Evolutionary conservation across 1,140 invertebrate genomes (phyloP).

Genomic region (Leptonema lineaticorne): DNA sequence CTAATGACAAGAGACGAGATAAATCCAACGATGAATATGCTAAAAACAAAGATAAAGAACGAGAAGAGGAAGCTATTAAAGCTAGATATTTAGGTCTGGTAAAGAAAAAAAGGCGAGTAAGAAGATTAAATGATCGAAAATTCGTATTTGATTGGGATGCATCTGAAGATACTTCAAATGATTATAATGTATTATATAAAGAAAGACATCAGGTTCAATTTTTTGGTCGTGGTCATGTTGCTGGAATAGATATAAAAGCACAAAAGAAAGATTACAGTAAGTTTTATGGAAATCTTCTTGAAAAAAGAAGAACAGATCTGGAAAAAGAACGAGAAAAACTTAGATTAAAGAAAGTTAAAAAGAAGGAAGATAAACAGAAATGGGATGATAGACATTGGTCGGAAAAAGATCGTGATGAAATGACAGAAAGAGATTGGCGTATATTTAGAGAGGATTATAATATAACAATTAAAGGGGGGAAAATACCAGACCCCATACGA

Average conservation of each 20-base stretch:
- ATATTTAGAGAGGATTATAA: constrained; percentile 99
- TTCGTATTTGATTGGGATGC: constrained; percentile 99
- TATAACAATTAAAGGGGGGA: constrained; percentile 97
- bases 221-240: constrained; percentile 95
- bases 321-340: constrained; percentile 98
- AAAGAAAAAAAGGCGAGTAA: constrained; percentile 90
- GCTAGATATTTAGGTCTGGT: constrained; percentile 93
- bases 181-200: constrained; percentile 97
- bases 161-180: constrained; percentile 94
- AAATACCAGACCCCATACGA: constrained; percentile 94
- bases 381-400: constrained; percentile 99
- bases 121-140: constrained; percentile 95
- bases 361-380: constrained; percentile 96
- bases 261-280: constrained; percentile 97
- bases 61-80: constrained; percentile 89
- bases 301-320: constrained; percentile 91
- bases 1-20: constrained; percentile 27
- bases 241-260: constrained; percentile 95
- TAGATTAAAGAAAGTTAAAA: constrained; percentile 89
- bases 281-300: constrained; percentile 96
- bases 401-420: constrained; percentile 91
- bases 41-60: constrained; percentile 85
- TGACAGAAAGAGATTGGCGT: constrained; percentile 99
- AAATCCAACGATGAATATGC: constrained; percentile 54
- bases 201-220: constrained; percentile 96